phyloP scores from a whole-genome alignment of 2,888 invertebrate genomes.

The Dynastes maya region DNA sequence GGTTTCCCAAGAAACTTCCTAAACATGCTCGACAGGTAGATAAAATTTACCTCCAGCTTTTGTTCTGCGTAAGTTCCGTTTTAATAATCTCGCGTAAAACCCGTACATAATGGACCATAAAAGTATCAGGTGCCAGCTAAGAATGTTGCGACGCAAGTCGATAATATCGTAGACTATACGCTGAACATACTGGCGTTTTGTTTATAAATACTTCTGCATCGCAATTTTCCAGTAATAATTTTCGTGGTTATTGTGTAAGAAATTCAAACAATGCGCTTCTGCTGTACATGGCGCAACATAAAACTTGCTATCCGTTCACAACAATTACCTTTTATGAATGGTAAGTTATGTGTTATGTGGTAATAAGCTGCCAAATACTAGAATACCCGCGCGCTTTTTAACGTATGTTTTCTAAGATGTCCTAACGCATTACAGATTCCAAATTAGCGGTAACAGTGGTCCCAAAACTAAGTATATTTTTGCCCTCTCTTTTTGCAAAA shows the following conservation, averaged over 20 bases:
- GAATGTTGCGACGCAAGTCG: constrained; percentile 19
- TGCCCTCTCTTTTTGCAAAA: too few relatives aligned
- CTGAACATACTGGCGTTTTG: background rate
- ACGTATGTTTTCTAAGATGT: background rate
- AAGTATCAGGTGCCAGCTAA: constrained; percentile 23
- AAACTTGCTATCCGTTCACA: background rate
- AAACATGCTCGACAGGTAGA: constrained; percentile 3
- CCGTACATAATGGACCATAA: constrained; percentile 25
- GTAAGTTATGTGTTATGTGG: constrained; percentile 4
- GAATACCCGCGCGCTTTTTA: constrained; percentile 2
- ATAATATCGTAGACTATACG: constrained; percentile 9
- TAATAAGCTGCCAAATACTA: constrained; percentile 34
- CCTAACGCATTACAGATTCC: background rate
- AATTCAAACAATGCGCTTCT: constrained; percentile 18
- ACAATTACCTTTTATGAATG: constrained; percentile 19
- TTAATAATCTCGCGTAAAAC: constrained; percentile 31
- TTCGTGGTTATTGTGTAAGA: constrained; percentile 25
- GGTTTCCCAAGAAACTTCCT: constrained; percentile 5
- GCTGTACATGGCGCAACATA: constrained; percentile 2
- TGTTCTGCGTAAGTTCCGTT: constrained; percentile 23
- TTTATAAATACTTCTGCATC: constrained; percentile 26
- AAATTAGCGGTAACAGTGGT: background rate
- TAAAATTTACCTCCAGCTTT: constrained; percentile 16
- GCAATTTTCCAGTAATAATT: constrained; percentile 34
- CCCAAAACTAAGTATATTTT: too few relatives aligned